These are phyloP conservation scores for Coecobrya sp. DNA, from an alignment of 2,888 invertebrate genomes.

Conservation along the genomic window DNA sequence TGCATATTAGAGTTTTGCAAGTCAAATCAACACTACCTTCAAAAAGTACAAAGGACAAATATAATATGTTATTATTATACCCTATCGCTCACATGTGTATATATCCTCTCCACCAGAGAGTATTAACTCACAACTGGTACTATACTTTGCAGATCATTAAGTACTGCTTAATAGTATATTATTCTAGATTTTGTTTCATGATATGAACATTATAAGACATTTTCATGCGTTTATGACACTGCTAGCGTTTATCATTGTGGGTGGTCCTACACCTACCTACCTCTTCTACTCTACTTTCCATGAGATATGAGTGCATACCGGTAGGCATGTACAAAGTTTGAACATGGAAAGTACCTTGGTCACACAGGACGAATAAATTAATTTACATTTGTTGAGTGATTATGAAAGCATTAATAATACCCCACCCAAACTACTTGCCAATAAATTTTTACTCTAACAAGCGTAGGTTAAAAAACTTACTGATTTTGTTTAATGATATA, in stretches of 20 bases:
- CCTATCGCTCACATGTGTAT: not conserved
- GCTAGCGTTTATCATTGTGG: conserved; percentile 26
- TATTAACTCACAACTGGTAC: conserved; percentile 13
- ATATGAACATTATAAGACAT: conserved; percentile 59
- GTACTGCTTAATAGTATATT: conserved; percentile 20
- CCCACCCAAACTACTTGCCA: conserved; percentile 22
- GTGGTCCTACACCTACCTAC: conserved; percentile 35
- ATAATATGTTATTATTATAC: not conserved
- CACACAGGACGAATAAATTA: too few relatives aligned
- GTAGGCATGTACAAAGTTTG: conserved; percentile 13
- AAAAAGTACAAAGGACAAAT: not conserved
- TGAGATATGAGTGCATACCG: conserved; percentile 43
- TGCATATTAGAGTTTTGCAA: conserved; percentile 60
- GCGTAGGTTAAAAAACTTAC: not conserved
- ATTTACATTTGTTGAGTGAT: conserved; percentile 1
- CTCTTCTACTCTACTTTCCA: not conserved
- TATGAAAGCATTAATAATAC: conserved; percentile 16
- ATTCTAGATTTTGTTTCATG: conserved; percentile 26
- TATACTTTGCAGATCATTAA: not conserved
- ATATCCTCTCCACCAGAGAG: not conserved
- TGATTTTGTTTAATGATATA: conserved; percentile 1
- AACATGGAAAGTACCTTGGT: too few relatives aligned
- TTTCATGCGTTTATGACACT: conserved; percentile 24
- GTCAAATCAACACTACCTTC: conserved; percentile 51
- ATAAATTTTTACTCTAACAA: not conserved